A percentile compares a stretch with the other conserved stretches of the same genome.
Conservation (phyloP, 2,797 vertebrate genomes). For the Pogonophryne albipinna region DNA sequence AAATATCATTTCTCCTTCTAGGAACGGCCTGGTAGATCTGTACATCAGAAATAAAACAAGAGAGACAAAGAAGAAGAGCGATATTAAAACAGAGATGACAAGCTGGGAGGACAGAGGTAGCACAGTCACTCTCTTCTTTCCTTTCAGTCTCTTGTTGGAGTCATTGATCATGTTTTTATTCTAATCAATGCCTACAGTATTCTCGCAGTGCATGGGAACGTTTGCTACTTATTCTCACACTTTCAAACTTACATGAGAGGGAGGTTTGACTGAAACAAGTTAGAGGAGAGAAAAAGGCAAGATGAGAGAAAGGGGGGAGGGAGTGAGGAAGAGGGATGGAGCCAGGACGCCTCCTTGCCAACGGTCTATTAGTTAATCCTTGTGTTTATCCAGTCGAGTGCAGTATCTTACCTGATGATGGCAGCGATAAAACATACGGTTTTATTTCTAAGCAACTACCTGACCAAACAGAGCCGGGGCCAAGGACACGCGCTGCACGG, state of each 20-base stretch:
- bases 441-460: constrained; percentile 87
- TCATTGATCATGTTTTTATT: constrained; percentile 15
- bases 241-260: background rate
- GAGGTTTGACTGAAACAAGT: constrained; percentile 16
- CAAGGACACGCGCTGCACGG: constrained; percentile 47
- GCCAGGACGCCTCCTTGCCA: constrained; percentile 63
- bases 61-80: constrained; percentile 5
- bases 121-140: constrained; percentile 2
- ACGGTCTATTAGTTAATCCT: constrained; percentile 81
- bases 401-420: constrained; percentile 81
- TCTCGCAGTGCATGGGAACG: background rate
- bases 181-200: background rate
- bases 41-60: constrained; percentile 38
- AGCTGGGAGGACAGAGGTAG: constrained; percentile 13
- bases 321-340: constrained; percentile 16
- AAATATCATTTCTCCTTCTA: constrained; percentile 48
- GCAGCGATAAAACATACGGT: constrained; percentile 78
- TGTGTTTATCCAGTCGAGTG: constrained; percentile 81
- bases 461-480: constrained; percentile 79
- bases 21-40: constrained; percentile 15
- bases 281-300: constrained; percentile 9
- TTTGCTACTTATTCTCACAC: background rate
- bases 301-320: constrained; percentile 3
- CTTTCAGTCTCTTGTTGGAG: background rate
- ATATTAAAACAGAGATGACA: constrained; percentile 30